These are phyloP conservation scores for Rhagonycha fulva DNA, from an alignment of 2,888 invertebrate genomes.

Conservation along the genomic window DNA sequence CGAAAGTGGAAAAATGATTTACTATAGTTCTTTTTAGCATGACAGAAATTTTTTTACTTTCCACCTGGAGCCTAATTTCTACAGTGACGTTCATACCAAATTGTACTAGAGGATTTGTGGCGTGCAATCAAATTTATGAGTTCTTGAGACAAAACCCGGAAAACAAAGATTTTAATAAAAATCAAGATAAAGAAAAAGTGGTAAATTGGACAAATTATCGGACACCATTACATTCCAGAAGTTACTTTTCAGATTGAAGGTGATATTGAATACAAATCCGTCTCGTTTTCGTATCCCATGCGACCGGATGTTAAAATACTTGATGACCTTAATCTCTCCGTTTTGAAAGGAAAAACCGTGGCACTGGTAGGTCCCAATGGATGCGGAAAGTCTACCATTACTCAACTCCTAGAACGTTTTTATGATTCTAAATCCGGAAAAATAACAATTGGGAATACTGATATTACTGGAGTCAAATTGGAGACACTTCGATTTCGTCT, in stretches of 20 bases:
- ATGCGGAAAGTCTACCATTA: constrained; percentile 86
- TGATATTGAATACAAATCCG: not conserved
- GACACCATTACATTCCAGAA: no score
- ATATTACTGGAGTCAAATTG: constrained; percentile 42
- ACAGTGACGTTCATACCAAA: not conserved
- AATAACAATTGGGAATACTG: constrained; percentile 52
- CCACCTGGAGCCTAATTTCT: not conserved
- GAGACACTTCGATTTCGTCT: constrained; percentile 68
- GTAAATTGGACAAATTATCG: not conserved
- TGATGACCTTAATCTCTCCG: constrained; percentile 64
- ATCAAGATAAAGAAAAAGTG: not conserved
- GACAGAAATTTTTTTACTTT: not conserved
- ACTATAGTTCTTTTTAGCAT: not conserved
- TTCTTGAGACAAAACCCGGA: not conserved
- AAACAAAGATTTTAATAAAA: not conserved
- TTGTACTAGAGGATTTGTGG: not conserved
- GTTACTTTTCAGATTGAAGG: no score
- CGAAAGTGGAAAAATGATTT: no score
- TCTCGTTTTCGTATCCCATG: not conserved
- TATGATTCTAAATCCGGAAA: constrained; percentile 75
- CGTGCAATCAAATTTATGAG: not conserved
- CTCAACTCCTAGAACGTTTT: constrained; percentile 81
- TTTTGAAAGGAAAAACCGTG: constrained; percentile 70
- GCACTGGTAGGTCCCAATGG: constrained; percentile 84
- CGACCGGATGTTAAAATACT: constrained; percentile 48